Evolutionary conservation across 2,888 invertebrate genomes (phyloP).

Genomic region (Ametastegia equiseti): DNA sequence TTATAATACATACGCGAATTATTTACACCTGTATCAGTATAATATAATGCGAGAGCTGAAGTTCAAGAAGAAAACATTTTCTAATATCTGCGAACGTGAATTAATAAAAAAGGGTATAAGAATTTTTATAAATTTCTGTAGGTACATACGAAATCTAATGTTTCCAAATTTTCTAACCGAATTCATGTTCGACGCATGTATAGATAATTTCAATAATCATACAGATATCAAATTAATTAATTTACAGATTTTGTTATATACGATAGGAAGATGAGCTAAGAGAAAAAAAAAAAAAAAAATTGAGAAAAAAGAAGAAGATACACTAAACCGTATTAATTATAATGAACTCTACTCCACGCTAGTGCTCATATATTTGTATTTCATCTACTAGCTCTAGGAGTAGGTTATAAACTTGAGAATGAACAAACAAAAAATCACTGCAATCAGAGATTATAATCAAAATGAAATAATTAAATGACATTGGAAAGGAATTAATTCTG

Average conservation of each 20-base stretch:
- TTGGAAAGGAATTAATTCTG: no score
- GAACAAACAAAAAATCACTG: not conserved
- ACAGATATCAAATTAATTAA: conserved; percentile 26
- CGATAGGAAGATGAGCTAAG: not conserved
- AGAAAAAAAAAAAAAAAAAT: not conserved
- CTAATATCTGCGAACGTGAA: no score
- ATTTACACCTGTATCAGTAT: not conserved
- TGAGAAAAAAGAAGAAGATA: not conserved
- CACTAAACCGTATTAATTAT: not conserved
- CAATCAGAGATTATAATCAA: no score
- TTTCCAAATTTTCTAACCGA: no score
- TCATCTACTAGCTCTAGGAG: not conserved
- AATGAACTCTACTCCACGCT: not conserved
- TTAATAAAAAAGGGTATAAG: not conserved
- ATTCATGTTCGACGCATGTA: conserved; percentile 41
- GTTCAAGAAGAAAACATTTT: no score
- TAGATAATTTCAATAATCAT: conserved; percentile 9
- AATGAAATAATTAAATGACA: no score
- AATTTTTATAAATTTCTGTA: no score
- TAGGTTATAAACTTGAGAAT: not conserved
- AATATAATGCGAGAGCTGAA: not conserved
- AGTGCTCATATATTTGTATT: not conserved
- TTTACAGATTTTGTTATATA: conserved; percentile 40
- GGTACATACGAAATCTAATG: no score
- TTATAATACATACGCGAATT: no score